Base-by-base conservation (phyloP, 92 coral and sea anemone species). In the Porites divaricata region DNA sequence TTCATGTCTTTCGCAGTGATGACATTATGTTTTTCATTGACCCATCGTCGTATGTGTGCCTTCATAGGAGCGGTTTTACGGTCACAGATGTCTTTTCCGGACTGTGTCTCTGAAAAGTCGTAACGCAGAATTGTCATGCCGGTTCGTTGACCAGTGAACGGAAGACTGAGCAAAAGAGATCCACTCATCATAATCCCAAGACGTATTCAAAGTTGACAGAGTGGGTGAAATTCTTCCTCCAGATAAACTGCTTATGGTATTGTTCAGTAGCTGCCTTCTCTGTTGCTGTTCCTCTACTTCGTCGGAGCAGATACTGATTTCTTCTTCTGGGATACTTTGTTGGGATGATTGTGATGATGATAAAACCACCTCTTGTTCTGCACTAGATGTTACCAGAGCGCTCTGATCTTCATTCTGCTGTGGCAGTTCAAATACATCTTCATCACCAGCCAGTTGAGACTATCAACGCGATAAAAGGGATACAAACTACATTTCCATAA, bases 61-160 rank as follows among this genome's bases (percentile, higher is more conserved):
- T 88, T 76, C 84, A 86, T 86, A 9, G 90, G 74, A 67, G 90
- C 80, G 16, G 75, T 79, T 67, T 79, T 75, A 21, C 88, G 61
- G 77, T 85, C 83, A 59, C 88, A 85, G 48, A 85, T 52, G 76
- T 85, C 88, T 67, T 85, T 85, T 50, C 88, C 83, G 11, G 83
- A 72, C 69, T 85, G 88, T 48, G 88, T 83, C 54, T 89, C 87
- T 9, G 87, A 85, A 67, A 85, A 85, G 74, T 89, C 93, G 63
- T 89, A 89, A 17, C 92, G 80, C 54, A 77, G 19, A 26, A 67
- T 57, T 17, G 26, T 35, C 57, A 89, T 59, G 21, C 92, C 82
- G 72, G 86, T 72, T 52, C 80, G 48, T 26, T 71, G 25, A 70
- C 83, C 92, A 15, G 84, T 66, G 16, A 50, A 70, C 15, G 78